Evolutionary conservation across 2,113 vertebrate species (phyloP).

Genomic region (Xerus inauris): DNA sequence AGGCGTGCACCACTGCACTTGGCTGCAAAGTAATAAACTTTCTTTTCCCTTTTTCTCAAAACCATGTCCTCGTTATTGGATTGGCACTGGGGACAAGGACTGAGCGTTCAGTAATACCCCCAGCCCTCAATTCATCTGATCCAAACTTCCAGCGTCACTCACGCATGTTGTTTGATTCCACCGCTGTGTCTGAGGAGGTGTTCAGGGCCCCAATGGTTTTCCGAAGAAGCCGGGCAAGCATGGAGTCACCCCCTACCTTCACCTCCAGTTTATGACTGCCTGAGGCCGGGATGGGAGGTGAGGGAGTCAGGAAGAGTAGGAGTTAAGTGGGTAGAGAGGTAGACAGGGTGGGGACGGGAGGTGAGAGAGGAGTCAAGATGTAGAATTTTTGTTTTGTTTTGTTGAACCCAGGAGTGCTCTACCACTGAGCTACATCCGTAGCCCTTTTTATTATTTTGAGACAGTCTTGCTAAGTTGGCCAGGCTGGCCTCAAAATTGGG

Average conservation of each 20-base stretch:
- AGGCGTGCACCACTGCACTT: no score
- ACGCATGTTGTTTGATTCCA: slow-evolving; percentile 89
- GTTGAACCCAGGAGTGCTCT: neutral
- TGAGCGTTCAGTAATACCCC: neutral
- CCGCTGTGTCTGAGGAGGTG: slow-evolving; percentile 79
- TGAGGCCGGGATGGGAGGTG: slow-evolving; percentile 66
- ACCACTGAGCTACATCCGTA: neutral
- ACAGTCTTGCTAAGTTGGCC: neutral
- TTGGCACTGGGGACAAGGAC: no score
- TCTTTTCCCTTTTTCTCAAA: no score
- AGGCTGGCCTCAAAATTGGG: neutral
- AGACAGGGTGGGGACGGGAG: neutral
- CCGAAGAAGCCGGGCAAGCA: slow-evolving; percentile 91
- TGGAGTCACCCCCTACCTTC: slow-evolving; percentile 88
- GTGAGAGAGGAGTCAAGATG: neutral
- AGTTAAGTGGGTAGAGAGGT: neutral
- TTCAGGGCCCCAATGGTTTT: slow-evolving; percentile 91
- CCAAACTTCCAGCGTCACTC: neutral
- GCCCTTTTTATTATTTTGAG: neutral
- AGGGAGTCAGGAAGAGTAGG: neutral
- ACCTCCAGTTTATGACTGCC: slow-evolving; percentile 91
- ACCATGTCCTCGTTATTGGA: no score
- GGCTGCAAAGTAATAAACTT: no score
- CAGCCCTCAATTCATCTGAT: neutral
- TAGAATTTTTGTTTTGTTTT: neutral